These are phyloP conservation scores for Isurus oxyrinchus DNA, from an alignment of 2,113 vertebrate genomes.

Conservation along the genomic window DNA sequence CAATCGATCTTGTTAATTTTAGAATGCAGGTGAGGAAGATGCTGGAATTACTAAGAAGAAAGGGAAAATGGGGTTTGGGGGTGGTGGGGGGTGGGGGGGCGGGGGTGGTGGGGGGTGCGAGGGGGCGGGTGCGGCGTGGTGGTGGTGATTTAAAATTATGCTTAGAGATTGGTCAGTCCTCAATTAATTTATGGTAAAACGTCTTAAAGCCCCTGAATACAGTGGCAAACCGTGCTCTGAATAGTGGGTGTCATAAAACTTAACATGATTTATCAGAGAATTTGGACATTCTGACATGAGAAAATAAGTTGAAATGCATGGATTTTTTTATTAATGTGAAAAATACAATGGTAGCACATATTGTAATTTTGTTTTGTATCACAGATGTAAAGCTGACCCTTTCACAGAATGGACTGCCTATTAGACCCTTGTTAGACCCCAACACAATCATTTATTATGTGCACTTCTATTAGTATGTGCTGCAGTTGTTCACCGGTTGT, in stretches of 20 bases:
- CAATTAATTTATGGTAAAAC: slow-evolving; percentile 97
- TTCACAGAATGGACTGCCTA: slow-evolving; percentile 93
- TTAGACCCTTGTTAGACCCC: slow-evolving; percentile 79
- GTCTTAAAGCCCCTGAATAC: slow-evolving; percentile 76
- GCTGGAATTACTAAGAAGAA: slow-evolving; percentile 29
- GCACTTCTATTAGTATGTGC: slow-evolving; percentile 99
- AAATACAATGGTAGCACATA: slow-evolving; percentile 95
- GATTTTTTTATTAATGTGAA: slow-evolving; percentile 92
- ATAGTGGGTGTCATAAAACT: slow-evolving; percentile 99
- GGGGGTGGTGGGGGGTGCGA: slow-evolving; percentile 63
- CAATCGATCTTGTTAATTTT: slow-evolving; percentile 82
- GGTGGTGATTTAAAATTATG: slow-evolving; percentile 67
- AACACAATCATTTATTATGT: slow-evolving; percentile 99
- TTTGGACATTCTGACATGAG: slow-evolving; percentile 99
- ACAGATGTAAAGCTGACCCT: slow-evolving; percentile 99
- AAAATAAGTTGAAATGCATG: slow-evolving; percentile 99
- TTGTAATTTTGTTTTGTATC: slow-evolving; percentile 95
- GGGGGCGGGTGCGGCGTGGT: too few relatives aligned
- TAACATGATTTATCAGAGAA: slow-evolving; percentile 99
- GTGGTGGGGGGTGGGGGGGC: slow-evolving; percentile 58
- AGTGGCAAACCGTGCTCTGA: slow-evolving; percentile 91
- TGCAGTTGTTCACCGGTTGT: slow-evolving; percentile 96
- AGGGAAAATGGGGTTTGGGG: slow-evolving; percentile 59
- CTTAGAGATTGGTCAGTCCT: slow-evolving; percentile 94
- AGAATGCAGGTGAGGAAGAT: slow-evolving; percentile 67